Evolutionary conservation across 2,113 vertebrate species (phyloP).

Genomic region (Lepus timidus): DNA sequence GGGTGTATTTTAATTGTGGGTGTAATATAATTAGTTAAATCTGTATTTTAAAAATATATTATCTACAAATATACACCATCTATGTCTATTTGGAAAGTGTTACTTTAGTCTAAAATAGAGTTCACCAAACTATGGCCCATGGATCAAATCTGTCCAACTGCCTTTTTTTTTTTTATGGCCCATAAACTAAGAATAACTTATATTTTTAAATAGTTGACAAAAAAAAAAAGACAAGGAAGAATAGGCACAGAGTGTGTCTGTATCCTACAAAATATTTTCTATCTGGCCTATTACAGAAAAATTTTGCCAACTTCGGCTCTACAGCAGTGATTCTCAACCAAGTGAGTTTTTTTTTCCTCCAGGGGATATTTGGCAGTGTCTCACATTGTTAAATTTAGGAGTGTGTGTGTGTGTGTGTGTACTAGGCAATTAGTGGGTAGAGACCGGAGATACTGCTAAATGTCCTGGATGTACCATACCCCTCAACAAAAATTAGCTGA

Average conservation of each 20-base stretch:
- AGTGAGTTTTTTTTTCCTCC: background rate
- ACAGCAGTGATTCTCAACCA: background rate
- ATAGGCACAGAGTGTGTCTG: background rate
- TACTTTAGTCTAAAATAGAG: background rate
- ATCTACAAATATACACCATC: background rate
- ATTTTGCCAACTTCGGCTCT: background rate
- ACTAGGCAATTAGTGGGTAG: background rate
- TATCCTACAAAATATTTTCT: background rate
- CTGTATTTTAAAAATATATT: conserved; percentile 5
- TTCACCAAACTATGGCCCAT: background rate
- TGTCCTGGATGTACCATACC: background rate
- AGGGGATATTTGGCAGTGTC: background rate
- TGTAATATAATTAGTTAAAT: background rate
- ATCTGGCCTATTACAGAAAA: background rate
- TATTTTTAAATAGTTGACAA: background rate
- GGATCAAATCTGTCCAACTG: background rate
- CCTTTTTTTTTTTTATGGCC: background rate
- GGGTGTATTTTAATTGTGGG: no score
- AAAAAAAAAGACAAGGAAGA: background rate
- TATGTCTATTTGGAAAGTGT: conserved; percentile 16
- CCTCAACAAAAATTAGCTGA: background rate
- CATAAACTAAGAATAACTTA: background rate
- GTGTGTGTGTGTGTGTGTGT: background rate
- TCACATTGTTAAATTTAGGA: background rate
- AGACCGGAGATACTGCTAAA: background rate